phyloP scores from a whole-genome alignment of 2,888 invertebrate species.

The Spodoptera littoralis region DNA sequence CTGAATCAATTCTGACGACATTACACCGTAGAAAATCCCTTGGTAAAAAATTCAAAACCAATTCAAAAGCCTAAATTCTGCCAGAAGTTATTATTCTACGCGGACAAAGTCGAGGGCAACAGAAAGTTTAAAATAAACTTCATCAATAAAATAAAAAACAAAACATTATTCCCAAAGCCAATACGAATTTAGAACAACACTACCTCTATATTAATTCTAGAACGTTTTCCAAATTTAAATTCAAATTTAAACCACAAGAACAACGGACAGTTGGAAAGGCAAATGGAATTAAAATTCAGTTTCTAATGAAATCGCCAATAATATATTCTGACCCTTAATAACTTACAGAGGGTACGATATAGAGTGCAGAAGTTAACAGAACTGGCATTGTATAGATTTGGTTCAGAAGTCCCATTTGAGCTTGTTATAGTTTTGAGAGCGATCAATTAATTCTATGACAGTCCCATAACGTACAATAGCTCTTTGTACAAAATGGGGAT shows the following conservation, averaged over 20 bases:
- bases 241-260: constrained; percentile 24
- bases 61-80: too few species aligned
- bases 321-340: constrained; percentile 58
- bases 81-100: too few species aligned
- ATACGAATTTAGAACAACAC: constrained; percentile 1
- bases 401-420: constrained; percentile 4
- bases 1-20: too few species aligned
- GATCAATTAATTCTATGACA: too few species aligned
- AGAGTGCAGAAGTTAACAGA: constrained; percentile 56
- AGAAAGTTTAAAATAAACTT: too few species aligned
- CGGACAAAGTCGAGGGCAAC: too few species aligned
- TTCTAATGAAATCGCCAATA: constrained; percentile 53
- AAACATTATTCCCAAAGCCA: neutral
- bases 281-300: constrained; percentile 53
- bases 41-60: too few species aligned
- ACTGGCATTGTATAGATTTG: neutral
- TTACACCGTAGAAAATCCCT: too few species aligned
- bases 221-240: constrained; percentile 3
- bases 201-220: neutral
- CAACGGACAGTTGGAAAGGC: constrained; percentile 12
- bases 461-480: too few species aligned
- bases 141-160: neutral
- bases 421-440: too few species aligned
- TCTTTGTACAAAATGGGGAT: too few species aligned
- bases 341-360: constrained; percentile 38